Evolutionary conservation across 2,888 invertebrate genomes (phyloP), one percentile per base, ranked within the genome.

Genomic region (Lomographa bimaculata): DNA sequence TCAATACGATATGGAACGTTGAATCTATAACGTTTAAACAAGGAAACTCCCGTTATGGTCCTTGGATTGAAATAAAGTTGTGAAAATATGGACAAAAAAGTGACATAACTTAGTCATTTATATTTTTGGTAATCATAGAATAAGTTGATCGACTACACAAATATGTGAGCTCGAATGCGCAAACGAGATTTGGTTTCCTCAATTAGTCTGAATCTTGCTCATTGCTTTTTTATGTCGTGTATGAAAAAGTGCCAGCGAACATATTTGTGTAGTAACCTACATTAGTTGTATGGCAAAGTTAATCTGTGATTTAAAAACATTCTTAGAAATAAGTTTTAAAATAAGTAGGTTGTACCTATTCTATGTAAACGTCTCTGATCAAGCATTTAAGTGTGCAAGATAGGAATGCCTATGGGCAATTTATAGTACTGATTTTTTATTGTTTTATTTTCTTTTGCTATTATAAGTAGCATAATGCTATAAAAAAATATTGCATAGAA

Each of bases 251-350:
- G n/a, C n/a, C n/a, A n/a, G 9, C 7, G 1, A 18, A 30, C 14
- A 33, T 26, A 23, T 18, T 14, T 14, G 11, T 34, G 11, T 29
- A 21, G 25, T 36, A 11, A 41, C 2, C 11, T 18, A 21, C 18
- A 24, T 18, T 16, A 24, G 25, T 16, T 28, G 5, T 43, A 40
- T 39, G 38, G 41, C 6, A 44, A 44, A 47, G 50, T 47, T 52
- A 53, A 63, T 66, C 66, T 67, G 66, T 67, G 66, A 67, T 63
- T 59, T 54, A 40, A 24, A 55, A 53, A 57, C 53, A 63, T 62
- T 57, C 50, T 55, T 48, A 45, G 14, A 27, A 39, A n/a, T 65
- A 60, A 58, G 53, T 48, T 26, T 7, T 7, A 23, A 21, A 48
- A 42, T 49, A 37, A 34, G 34, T 39, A 41, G 24, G 5, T 14